Evolutionary conservation across 2,797 vertebrate genomes (phyloP).

Genomic region (Limnodromus scolopaceus): DNA sequence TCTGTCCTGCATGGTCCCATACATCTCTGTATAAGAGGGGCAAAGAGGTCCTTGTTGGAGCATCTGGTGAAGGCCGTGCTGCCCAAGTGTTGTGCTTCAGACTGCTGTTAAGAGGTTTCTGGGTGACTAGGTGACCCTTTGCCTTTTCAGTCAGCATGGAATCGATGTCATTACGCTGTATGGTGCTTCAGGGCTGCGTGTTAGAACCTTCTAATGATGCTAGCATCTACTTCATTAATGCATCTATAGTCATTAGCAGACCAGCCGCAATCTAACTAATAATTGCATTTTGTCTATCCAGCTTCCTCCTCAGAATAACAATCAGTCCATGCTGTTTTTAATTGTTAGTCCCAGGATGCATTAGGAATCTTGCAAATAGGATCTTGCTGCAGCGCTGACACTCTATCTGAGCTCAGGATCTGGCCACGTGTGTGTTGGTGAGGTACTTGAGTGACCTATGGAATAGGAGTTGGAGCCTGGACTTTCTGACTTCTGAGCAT

Average conservation of each 20-base stretch:
- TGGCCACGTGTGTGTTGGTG: background rate
- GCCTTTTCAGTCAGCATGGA: background rate
- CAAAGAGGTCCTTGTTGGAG: background rate
- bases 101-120: background rate
- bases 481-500: background rate
- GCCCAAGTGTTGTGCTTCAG: background rate
- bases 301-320: background rate
- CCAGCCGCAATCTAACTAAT: slow-evolving; percentile 19
- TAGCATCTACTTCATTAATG: slow-evolving; percentile 9
- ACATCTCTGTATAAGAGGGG: background rate
- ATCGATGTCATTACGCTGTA: accelerated
- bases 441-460: background rate
- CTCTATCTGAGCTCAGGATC: background rate
- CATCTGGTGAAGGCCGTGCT: background rate
- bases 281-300: slow-evolving; percentile 18
- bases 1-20: background rate
- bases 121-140: background rate
- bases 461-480: background rate
- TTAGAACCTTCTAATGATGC: background rate
- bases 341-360: background rate
- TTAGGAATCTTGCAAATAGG: background rate
- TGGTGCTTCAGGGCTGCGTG: background rate
- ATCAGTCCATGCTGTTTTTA: background rate
- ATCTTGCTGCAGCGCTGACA: background rate
- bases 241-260: background rate